These are phyloP conservation scores for Itoplectis maculator DNA, from an alignment of 2,888 invertebrate genomes.

Conservation along the genomic window DNA sequence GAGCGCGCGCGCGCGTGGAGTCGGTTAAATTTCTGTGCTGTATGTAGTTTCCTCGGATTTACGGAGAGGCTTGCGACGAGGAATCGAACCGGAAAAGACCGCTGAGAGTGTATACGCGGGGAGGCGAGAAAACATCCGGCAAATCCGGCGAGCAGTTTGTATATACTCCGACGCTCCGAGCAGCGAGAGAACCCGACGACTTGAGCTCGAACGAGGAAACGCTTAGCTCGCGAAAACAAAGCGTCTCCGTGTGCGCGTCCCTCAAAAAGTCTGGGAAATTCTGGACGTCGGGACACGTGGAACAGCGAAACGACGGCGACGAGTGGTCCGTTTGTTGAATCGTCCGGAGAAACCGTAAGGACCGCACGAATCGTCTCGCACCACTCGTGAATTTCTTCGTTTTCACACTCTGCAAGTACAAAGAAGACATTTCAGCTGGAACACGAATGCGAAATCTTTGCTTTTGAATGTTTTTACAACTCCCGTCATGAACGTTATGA, in stretches of 20 bases:
- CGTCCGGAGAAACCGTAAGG: conserved; percentile 42
- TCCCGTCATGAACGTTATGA: too few species aligned
- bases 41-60: conserved; percentile 24
- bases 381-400: not conserved
- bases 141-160: conserved; percentile 37
- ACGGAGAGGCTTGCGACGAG: not conserved
- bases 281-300: conserved; percentile 50
- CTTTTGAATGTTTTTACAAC: not conserved
- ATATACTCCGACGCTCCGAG: conserved; percentile 22
- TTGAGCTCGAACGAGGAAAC: conserved; percentile 26
- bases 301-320: conserved; percentile 33
- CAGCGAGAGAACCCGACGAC: conserved; percentile 21
- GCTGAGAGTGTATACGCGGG: conserved; percentile 9
- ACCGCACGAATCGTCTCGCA: conserved; percentile 20
- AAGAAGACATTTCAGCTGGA: not conserved
- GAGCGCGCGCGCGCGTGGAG: not conserved
- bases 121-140: conserved; percentile 49
- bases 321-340: conserved; percentile 21
- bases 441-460: not conserved
- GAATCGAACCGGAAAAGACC: conserved; percentile 10
- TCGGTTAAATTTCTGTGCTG: conserved; percentile 35
- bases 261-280: conserved; percentile 54
- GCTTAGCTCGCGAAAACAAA: conserved; percentile 62
- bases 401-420: not conserved
- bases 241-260: not conserved